Evolutionary conservation across 2,888 invertebrate species (phyloP).

Genomic region (Taphrorychus bicolor): DNA sequence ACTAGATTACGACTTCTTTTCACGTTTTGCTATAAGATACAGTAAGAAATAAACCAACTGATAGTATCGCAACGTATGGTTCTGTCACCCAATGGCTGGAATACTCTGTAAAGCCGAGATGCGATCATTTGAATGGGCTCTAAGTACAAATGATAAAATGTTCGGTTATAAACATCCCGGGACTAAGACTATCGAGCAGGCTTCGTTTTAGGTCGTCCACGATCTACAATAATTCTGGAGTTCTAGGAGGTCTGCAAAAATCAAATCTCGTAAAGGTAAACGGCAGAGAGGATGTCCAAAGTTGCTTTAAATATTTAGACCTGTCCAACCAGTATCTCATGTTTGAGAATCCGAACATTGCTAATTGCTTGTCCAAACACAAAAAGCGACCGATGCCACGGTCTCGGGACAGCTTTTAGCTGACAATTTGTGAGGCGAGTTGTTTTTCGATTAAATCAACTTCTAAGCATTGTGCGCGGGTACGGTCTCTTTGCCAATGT

Average conservation of each 20-base stretch:
- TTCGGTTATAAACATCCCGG: conserved; percentile 26
- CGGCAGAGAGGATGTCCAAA: background rate
- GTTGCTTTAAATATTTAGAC: conserved; percentile 32
- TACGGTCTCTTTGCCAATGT: background rate
- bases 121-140: conserved; percentile 47
- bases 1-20: conserved; percentile 2
- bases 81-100: conserved; percentile 32
- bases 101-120: conserved; percentile 39
- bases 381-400: conserved; percentile 17
- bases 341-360: conserved; percentile 34
- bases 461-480: background rate
- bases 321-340: conserved; percentile 29
- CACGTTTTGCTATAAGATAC: conserved; percentile 8
- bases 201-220: background rate
- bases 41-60: conserved; percentile 26
- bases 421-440: background rate
- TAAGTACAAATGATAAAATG: conserved; percentile 45
- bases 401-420: conserved; percentile 20
- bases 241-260: background rate
- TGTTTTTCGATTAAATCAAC: background rate
- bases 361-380: conserved; percentile 38
- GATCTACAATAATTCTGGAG: background rate
- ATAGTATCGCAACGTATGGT: conserved; percentile 39
- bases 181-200: background rate
- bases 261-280: background rate